Conservation (phyloP, 2,888 invertebrate genomes). For the Hirtodrosophila duncani region DNA sequence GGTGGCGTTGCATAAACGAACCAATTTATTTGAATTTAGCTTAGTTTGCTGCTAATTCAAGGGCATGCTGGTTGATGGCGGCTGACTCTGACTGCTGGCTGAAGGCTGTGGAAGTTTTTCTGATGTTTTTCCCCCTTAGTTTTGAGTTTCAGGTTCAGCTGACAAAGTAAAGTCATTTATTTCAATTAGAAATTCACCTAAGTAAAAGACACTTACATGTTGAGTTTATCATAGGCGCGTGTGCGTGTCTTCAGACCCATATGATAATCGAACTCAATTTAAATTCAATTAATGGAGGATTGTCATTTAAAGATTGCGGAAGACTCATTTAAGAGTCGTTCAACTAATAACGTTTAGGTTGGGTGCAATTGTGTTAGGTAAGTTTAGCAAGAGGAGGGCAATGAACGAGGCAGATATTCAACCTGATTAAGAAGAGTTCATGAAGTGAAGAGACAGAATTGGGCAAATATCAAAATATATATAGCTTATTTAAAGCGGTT, state of each 20-base stretch:
- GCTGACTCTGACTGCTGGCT: not conserved
- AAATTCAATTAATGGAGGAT: constrained; percentile 33
- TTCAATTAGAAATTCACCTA: constrained; percentile 67
- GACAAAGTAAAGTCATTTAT: constrained; percentile 49
- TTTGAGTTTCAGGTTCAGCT: not conserved
- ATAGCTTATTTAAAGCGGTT: too few species aligned
- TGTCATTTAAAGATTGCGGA: constrained; percentile 21
- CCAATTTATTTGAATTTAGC: constrained; percentile 62
- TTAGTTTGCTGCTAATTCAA: constrained; percentile 61
- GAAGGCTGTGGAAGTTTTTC: constrained; percentile 29
- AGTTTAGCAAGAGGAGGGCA: too few species aligned
- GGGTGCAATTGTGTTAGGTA: too few species aligned
- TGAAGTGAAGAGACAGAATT: too few species aligned
- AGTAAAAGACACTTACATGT: constrained; percentile 8
- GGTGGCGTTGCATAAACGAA: constrained; percentile 31
- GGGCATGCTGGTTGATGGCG: constrained; percentile 51
- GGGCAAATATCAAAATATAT: too few species aligned
- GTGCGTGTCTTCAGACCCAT: constrained; percentile 1
- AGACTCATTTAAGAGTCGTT: constrained; percentile 33
- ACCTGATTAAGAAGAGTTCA: too few species aligned
- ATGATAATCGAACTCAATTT: constrained; percentile 32
- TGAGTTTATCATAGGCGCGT: constrained; percentile 18
- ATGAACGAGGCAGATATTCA: too few species aligned
- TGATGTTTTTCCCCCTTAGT: not conserved
- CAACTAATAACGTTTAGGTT: constrained; percentile 19